Conservation (phyloP, 2,888 invertebrate species). For the Andrena bicolor region DNA sequence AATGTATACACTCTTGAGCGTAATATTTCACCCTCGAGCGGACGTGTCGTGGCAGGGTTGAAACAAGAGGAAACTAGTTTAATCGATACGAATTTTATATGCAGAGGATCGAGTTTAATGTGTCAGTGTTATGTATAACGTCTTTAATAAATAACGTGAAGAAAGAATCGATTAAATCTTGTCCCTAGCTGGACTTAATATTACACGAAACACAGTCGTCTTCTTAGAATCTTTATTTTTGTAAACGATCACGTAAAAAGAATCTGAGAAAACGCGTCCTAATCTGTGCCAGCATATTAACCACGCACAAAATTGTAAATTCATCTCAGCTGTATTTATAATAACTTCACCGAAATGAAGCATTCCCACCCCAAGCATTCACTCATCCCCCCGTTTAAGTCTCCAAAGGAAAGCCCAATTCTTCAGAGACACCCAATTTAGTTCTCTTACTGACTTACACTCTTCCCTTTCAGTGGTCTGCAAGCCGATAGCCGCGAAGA, state of each 20-base stretch:
- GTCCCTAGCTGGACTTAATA: constrained; percentile 4
- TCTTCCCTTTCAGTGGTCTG: constrained; percentile 34
- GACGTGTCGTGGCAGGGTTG: background rate
- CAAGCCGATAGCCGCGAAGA: constrained; percentile 61
- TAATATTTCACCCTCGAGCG: constrained; percentile 11
- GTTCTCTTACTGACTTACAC: background rate
- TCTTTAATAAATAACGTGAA: constrained; percentile 56
- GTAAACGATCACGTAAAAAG: constrained; percentile 17
- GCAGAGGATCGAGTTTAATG: constrained; percentile 53
- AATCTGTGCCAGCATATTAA: constrained; percentile 51
- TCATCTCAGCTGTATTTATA: background rate
- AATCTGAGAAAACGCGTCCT: background rate
- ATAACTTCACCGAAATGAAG: too few relatives aligned
- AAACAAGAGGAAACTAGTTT: constrained; percentile 35
- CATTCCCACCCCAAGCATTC: background rate
- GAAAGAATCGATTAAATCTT: constrained; percentile 32
- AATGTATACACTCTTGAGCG: constrained; percentile 41
- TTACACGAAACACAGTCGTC: constrained; percentile 9
- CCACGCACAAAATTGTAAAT: background rate
- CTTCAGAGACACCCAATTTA: too few relatives aligned
- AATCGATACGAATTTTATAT: constrained; percentile 56
- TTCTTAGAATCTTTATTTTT: constrained; percentile 36
- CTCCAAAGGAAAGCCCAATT: background rate
- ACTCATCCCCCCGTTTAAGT: background rate
- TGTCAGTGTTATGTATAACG: constrained; percentile 63